Evolutionary conservation across 2,888 invertebrate genomes (phyloP).

Genomic region (Pterobdella sp.): DNA sequence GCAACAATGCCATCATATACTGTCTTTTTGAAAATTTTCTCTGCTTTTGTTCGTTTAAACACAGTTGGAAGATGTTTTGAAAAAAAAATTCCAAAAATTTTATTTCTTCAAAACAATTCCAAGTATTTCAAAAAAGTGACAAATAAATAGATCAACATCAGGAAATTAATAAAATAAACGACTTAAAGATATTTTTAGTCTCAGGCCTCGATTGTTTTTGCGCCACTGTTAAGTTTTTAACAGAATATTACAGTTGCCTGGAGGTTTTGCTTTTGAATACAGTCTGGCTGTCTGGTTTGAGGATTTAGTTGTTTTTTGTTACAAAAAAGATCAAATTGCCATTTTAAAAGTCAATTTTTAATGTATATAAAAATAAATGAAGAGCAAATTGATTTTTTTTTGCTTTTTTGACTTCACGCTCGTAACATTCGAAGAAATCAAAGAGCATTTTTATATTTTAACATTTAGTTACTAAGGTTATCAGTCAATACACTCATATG

Average conservation of each 20-base stretch:
- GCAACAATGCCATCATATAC: constrained; percentile 1
- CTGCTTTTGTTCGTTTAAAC: not conserved
- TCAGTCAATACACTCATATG: no score
- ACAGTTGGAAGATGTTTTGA: not conserved
- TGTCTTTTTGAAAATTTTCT: not conserved
- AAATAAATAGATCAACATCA: constrained; percentile 10
- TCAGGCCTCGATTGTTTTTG: not conserved
- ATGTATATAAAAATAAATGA: no score
- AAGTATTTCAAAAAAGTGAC: not conserved
- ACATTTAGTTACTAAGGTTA: no score
- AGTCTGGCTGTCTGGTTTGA: no score
- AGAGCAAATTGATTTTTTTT: no score
- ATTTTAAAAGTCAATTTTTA: no score
- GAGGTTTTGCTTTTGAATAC: no score
- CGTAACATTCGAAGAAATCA: no score
- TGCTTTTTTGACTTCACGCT: no score
- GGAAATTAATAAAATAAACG: not conserved
- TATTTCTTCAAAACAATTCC: constrained; percentile 1
- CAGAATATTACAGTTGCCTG: not conserved
- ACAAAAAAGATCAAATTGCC: no score
- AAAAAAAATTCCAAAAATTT: not conserved
- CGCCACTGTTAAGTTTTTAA: not conserved
- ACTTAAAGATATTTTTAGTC: not conserved
- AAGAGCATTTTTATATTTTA: no score
- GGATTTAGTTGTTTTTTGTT: no score